These are phyloP conservation scores for Apaloderma vittatum DNA, from an alignment of 2,113 vertebrate genomes.

Conservation along the genomic window DNA sequence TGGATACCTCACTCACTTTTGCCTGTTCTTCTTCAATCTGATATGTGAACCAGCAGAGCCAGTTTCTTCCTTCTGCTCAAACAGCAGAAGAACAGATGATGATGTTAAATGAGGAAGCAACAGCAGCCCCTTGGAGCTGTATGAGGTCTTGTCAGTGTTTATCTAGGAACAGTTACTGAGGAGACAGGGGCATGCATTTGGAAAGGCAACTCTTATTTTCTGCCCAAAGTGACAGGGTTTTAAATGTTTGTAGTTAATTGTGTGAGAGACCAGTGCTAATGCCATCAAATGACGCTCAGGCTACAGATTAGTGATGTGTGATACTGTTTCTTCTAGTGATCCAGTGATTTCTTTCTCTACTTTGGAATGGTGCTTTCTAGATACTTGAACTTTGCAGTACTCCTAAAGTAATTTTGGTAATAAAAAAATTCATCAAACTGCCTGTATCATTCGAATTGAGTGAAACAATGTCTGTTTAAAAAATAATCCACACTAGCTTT, in stretches of 20 bases:
- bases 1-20: neutral
- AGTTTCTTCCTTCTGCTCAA: neutral
- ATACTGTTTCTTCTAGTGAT: neutral
- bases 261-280: neutral
- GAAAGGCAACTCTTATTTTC: neutral
- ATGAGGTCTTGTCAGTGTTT: neutral
- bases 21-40: neutral
- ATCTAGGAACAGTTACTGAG: neutral
- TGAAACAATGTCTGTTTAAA: neutral
- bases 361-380: neutral
- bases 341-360: neutral
- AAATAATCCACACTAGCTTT: neutral
- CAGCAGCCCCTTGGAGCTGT: neutral
- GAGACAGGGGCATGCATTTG: neutral
- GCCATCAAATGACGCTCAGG: neutral
- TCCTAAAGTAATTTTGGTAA: neutral
- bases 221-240: neutral
- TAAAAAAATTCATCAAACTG: neutral
- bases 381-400: neutral
- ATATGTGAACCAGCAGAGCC: neutral
- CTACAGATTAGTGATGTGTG: neutral
- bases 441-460: neutral
- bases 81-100: neutral
- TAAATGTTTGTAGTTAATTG: neutral
- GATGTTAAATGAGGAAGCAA: neutral